Evolutionary conservation across 2,888 invertebrate species (phyloP).

Genomic region (Zootermopsis nevadensis): DNA sequence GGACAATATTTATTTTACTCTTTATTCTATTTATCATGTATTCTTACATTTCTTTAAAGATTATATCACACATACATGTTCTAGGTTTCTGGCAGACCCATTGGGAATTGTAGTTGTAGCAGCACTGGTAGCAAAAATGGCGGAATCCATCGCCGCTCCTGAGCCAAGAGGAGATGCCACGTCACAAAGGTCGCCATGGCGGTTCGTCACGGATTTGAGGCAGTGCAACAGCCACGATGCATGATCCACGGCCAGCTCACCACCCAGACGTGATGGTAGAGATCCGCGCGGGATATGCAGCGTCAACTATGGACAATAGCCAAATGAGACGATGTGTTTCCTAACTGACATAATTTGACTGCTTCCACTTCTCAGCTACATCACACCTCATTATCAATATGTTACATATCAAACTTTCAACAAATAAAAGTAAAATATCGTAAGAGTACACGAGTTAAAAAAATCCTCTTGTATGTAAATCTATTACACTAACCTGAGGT

Average conservation of each 20-base stretch:
- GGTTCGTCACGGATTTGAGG: slow-evolving; percentile 87
- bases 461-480: too few relatives aligned
- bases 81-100: slow-evolving; percentile 41
- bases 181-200: slow-evolving; percentile 65
- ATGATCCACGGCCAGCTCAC: slow-evolving; percentile 88
- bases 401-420: too few relatives aligned
- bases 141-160: slow-evolving; percentile 32
- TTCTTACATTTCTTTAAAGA: too few relatives aligned
- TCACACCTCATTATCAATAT: too few relatives aligned
- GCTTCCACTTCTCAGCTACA: too few relatives aligned
- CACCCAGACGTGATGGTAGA: slow-evolving; percentile 90
- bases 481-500: slow-evolving; percentile 71
- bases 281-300: slow-evolving; percentile 91
- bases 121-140: slow-evolving; percentile 28
- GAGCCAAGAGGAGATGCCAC: slow-evolving; percentile 42
- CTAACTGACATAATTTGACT: too few relatives aligned
- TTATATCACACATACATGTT: not conserved
- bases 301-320: slow-evolving; percentile 67
- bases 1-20: too few relatives aligned
- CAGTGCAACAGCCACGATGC: slow-evolving; percentile 85
- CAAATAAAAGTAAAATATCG: too few relatives aligned
- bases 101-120: slow-evolving; percentile 43
- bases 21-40: too few relatives aligned
- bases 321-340: too few relatives aligned
- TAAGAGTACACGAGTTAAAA: too few relatives aligned